Evolutionary conservation across 2,888 invertebrate genomes (phyloP).

Genomic region (Cheilosia impressa): DNA sequence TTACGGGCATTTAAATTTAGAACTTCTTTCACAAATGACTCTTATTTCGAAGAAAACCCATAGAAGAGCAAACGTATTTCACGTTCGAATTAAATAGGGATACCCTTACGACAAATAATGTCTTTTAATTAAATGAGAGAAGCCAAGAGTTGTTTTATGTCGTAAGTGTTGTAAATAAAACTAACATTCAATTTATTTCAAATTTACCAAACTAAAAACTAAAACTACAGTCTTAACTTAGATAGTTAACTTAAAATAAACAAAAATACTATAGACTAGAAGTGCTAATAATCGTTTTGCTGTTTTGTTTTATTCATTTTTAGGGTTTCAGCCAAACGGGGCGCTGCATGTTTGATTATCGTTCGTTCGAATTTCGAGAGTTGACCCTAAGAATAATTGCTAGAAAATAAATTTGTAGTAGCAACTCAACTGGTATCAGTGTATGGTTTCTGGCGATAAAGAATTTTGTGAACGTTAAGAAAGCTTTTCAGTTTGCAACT

Average conservation of each 20-base stretch:
- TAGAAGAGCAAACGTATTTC: background rate
- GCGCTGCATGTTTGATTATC: too few species aligned
- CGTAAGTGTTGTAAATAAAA: constrained; percentile 10
- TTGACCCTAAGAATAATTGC: too few species aligned
- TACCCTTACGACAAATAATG: too few species aligned
- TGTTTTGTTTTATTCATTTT: background rate
- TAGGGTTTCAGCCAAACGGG: background rate
- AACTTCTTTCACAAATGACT: background rate
- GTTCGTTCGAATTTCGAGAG: too few species aligned
- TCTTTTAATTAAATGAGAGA: background rate
- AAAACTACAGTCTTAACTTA: constrained; percentile 33
- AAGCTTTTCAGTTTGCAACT: too few species aligned
- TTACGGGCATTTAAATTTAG: background rate
- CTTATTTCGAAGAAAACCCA: background rate
- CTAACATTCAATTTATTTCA: constrained; percentile 2
- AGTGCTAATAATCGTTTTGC: constrained; percentile 28
- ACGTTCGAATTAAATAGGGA: too few species aligned
- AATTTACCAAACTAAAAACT: constrained; percentile 23
- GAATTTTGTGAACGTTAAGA: too few species aligned
- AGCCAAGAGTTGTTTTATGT: background rate
- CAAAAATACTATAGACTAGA: constrained; percentile 67
- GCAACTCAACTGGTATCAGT: too few species aligned
- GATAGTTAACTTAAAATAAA: constrained; percentile 38
- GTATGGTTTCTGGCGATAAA: too few species aligned
- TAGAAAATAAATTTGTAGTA: too few species aligned